Conservation (phyloP, 2,888 invertebrate genomes). For the Dioctria linearis region DNA sequence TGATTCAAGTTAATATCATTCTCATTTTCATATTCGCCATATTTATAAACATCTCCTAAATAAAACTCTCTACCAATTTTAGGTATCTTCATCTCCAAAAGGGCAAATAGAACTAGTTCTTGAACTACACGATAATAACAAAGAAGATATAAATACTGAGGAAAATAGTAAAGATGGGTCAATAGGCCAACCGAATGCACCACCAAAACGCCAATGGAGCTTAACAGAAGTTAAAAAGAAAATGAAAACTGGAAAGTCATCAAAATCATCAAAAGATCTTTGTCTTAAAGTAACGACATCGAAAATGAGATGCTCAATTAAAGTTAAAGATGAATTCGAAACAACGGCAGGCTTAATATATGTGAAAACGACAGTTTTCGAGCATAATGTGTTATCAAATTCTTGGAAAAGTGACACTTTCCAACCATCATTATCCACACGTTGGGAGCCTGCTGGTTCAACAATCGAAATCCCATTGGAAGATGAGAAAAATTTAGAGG, state of each 20-base stretch:
- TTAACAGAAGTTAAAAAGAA: slow-evolving; percentile 67
- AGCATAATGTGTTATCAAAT: slow-evolving; percentile 75
- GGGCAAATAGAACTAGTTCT: slow-evolving; percentile 69
- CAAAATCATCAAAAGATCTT: slow-evolving; percentile 56
- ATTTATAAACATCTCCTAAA: slow-evolving; percentile 52
- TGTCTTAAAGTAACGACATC: slow-evolving; percentile 66
- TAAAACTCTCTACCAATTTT: slow-evolving; percentile 41
- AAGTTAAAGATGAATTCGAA: slow-evolving; percentile 70
- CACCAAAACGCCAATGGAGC: slow-evolving; percentile 62
- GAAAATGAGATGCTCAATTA: slow-evolving; percentile 69
- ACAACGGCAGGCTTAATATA: slow-evolving; percentile 76
- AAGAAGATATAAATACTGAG: slow-evolving; percentile 18
- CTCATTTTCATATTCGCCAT: background rate
- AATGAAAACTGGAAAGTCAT: slow-evolving; percentile 63
- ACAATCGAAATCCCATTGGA: slow-evolving; percentile 66
- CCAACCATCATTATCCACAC: slow-evolving; percentile 82
- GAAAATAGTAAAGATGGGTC: slow-evolving; percentile 20
- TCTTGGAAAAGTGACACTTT: slow-evolving; percentile 84
- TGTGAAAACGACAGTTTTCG: slow-evolving; percentile 83
- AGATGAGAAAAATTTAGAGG: slow-evolving; percentile 64
- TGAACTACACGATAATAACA: slow-evolving; percentile 64
- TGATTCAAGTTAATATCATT: too few species aligned
- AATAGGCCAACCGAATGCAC: background rate
- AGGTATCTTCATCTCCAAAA: slow-evolving; percentile 67
- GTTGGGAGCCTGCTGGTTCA: slow-evolving; percentile 75